Conservation (phyloP, 64 coral and sea anemone genomes). For the Platygyra sinensis region DNA sequence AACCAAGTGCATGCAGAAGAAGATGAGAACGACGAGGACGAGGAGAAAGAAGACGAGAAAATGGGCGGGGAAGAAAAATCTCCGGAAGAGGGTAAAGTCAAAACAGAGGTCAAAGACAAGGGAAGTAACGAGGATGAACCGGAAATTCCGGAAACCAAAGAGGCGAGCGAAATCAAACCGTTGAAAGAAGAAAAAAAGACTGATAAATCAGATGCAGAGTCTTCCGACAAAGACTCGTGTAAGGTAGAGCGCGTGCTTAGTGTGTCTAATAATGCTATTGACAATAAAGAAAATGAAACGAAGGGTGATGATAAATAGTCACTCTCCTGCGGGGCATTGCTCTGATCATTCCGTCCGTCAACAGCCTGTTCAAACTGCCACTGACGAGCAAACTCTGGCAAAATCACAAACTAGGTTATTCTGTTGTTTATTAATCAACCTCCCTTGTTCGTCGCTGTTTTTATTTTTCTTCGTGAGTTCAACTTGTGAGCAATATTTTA, state of each 20-base stretch:
- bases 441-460: too few relatives aligned
- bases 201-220: constrained; percentile 31
- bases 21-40: not conserved
- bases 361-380: not conserved
- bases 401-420: too few relatives aligned
- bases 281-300: constrained; percentile 54
- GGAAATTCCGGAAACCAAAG: not conserved
- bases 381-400: too few relatives aligned
- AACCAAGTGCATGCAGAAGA: constrained; percentile 1
- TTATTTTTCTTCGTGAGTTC: too few relatives aligned
- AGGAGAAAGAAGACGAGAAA: constrained; percentile 2
- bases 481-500: too few relatives aligned
- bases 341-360: not conserved
- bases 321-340: constrained; percentile 24
- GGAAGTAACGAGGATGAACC: not conserved
- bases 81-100: not conserved
- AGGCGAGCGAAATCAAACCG: not conserved
- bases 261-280: constrained; percentile 33
- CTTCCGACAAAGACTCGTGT: constrained; percentile 17
- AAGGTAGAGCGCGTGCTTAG: constrained; percentile 13
- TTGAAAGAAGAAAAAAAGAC: constrained; percentile 16
- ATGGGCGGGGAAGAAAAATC: not conserved
- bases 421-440: too few relatives aligned
- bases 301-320: constrained; percentile 56
- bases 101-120: not conserved